These are phyloP conservation scores for Acrobasis repandana DNA, from an alignment of 2,888 invertebrate species.

Conservation along the genomic window DNA sequence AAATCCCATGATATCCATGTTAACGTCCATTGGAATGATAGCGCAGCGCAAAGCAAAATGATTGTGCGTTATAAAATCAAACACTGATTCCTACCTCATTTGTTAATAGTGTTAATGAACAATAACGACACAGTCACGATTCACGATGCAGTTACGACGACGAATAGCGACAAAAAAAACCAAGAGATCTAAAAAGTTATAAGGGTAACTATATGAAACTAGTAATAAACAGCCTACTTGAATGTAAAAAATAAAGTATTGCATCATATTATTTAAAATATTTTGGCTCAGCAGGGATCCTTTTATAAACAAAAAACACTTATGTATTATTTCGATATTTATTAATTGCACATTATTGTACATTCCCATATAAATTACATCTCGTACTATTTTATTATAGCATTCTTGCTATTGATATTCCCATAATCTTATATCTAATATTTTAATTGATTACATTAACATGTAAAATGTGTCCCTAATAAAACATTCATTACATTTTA, in stretches of 20 bases:
- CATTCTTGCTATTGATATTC: constrained; percentile 18
- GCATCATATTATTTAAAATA: too few species aligned
- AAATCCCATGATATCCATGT: not conserved
- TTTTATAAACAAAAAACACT: not conserved
- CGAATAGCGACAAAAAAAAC: too few species aligned
- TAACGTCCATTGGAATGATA: too few species aligned
- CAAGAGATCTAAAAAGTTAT: too few species aligned
- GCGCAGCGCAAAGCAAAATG: too few species aligned
- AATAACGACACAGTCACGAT: not conserved
- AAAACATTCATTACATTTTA: constrained; percentile 16
- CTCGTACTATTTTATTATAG: constrained; percentile 17
- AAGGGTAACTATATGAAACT: too few species aligned
- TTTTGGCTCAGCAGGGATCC: not conserved
- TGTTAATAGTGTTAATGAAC: not conserved
- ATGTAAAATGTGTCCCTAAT: constrained; percentile 6
- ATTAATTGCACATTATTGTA: constrained; percentile 19
- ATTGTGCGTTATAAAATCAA: too few species aligned
- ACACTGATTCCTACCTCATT: not conserved
- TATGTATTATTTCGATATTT: constrained; percentile 1
- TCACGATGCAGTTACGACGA: not conserved
- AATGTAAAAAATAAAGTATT: too few species aligned
- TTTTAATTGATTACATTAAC: constrained; percentile 9
- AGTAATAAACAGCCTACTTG: too few species aligned
- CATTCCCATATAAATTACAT: constrained; percentile 25
- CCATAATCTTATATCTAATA: not conserved